Evolutionary conservation across 53 echinoderm and acorn worm genomes (phyloP).

Genomic region (Echinarachnius parma): DNA sequence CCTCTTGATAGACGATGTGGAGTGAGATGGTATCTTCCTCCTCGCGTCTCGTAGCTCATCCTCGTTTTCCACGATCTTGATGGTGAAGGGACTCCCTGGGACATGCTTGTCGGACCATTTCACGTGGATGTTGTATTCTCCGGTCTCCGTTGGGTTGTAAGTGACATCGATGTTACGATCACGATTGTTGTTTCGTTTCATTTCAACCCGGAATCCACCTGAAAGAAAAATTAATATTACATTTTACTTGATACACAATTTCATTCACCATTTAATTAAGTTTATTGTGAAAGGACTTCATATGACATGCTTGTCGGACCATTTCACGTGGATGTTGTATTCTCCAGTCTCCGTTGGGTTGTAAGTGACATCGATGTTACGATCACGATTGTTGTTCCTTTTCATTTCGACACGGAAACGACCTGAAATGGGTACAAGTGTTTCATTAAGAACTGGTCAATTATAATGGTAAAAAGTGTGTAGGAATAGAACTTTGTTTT

Average conservation of each 20-base stretch:
- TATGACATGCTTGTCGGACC: constrained; percentile 91
- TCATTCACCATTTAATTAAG: too few species aligned
- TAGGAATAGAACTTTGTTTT: too few species aligned
- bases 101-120: constrained; percentile 97
- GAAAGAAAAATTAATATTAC: too few species aligned
- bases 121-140: constrained; percentile 90
- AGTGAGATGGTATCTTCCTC: constrained; percentile 54
- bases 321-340: constrained; percentile 89
- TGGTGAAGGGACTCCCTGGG: constrained; percentile 82
- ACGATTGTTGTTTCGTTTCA: constrained; percentile 75
- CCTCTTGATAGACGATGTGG: constrained; percentile 10
- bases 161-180: constrained; percentile 87
- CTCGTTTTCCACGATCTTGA: constrained; percentile 71
- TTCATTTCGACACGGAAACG: constrained; percentile 92
- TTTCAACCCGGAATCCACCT: constrained; percentile 95
- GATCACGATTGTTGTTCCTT: constrained; percentile 75
- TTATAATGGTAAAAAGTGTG: too few species aligned
- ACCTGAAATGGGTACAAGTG: too few species aligned
- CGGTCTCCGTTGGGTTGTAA: constrained; percentile 81
- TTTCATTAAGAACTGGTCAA: too few species aligned
- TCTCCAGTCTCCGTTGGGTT: constrained; percentile 83
- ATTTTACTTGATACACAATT: too few species aligned
- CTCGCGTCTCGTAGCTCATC: constrained; percentile 61
- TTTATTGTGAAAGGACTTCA: constrained; percentile 96
- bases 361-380: constrained; percentile 86